Base-by-base conservation (phyloP, 2,888 invertebrate genomes). In the Chorisops tibialis region DNA sequence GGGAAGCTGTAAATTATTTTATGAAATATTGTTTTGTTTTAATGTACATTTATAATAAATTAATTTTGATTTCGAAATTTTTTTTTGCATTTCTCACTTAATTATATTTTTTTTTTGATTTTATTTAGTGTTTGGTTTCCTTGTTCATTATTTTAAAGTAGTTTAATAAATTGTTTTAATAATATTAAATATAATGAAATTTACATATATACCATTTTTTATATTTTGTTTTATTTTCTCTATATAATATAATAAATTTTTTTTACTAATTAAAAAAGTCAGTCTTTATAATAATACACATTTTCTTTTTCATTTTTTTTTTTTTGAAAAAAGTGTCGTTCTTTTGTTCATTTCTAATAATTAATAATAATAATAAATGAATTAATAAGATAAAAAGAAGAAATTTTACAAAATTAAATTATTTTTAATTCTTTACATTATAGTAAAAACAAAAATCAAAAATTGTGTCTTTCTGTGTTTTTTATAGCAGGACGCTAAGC, bases 201-300 rank as follows among this genome's bases (percentile, higher is more conserved):
- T 24, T 60, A 63, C 54, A 58, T 58, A 49, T 52, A 60, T 52
- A 47, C 50, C 49, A 49, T 62, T 39, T 61, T 54, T 47, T 61
- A 50, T 41, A 59, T 14, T 50, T 50, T 41, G 38, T 39, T 7
- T 30, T 21, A 51, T 45, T 35, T 59, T 39, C 5, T 59, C 41
- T 47, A 64, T 30, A 59, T 45, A 58, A 59, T 48, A 14, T 56
- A 64, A 61, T 61, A 49, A 63, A 58, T 61, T 60, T 49, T 30
- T 45, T 60, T 59, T 60, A 60, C 47, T 60, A 49, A 60, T 49
- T 64, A 61, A 64, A 64, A 63, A 64, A 64, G 64, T 64, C 64
- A 64, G 64, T 64, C 64, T 64, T 64, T 39, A 64, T 61, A 60
- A 63, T 63, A 61, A 64, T 52, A 61, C 47, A 61, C 58, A 61